Evolutionary conservation across 2,888 invertebrate species (phyloP), one percentile per base, ranked within the genome.

Genomic region (Tiliacea citrago): DNA sequence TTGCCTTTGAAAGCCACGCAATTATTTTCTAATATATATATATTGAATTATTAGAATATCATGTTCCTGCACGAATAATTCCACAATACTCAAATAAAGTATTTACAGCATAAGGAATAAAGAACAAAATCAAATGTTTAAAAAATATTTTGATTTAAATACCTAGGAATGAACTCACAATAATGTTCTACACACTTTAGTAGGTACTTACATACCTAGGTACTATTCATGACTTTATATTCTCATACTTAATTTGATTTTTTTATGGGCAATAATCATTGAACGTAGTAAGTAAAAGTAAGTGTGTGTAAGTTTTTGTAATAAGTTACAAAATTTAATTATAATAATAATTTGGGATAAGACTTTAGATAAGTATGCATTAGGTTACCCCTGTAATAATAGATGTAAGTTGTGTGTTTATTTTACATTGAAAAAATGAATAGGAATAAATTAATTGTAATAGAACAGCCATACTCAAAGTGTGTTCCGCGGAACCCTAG

Each of bases 81-180:
- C 7, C 12, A 58, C 68, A 6, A 9, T 47, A 78, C 39, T 65
- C 18, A 29, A 77, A 49, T 55, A 21, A 3, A 53, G 24, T 16
- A 18, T 49, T 47, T 53, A 53, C 3, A 0, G 0, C 0, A 0
- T 18, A 4, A 12, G 9, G 0, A 16, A 24, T 72, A 66, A n/a
- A n/a, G 45, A 18, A 35, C 42, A n/a, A 53, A 58, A 65, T 71
- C 21, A 16, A 24, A n/a, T 47, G 2, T 9, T 12, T 24, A 13
- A 12, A 49, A 16, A 16, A 10, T 29, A 29, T 53, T 21, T 21
- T 60, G 5, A 10, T 51, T 18, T 53, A 21, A 16, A 58, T 29
- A 5, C 39, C 39, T 39, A 49, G 7, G 5, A 73, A 62, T 53
- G 1, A 39, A n/a, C 12, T n/a, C 8, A 29, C 21, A 42, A 7